Percentiles rank a stretch among this genome's conserved stretches.
Evolutionary conservation across 1,140 invertebrate species (phyloP).

Genomic region (Temnothorax longispinosus): DNA sequence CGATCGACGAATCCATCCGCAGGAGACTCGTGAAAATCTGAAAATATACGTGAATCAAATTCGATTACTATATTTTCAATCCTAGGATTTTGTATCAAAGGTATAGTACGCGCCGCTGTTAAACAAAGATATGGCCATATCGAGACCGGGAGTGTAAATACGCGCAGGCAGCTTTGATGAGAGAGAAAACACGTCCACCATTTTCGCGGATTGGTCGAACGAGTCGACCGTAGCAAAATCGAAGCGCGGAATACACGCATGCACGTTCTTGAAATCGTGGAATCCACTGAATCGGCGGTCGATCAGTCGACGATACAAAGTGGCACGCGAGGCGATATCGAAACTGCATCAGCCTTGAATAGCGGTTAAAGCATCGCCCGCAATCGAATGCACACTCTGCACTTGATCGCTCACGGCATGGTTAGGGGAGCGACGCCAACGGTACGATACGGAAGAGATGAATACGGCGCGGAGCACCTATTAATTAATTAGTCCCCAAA

Average conservation of each 20-base stretch:
- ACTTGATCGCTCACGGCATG: conserved; percentile 52
- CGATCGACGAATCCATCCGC: background rate
- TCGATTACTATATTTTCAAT: conserved; percentile 32
- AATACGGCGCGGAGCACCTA: conserved; percentile 66
- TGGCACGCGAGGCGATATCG: conserved; percentile 52
- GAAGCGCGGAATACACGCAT: background rate
- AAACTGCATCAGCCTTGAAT: conserved; percentile 60
- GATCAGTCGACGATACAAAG: conserved; percentile 40
- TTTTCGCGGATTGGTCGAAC: conserved; percentile 16
- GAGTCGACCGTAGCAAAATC: conserved; percentile 15
- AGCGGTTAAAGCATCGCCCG: conserved; percentile 60
- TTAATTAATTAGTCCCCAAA: conserved; percentile 80
- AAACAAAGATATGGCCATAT: conserved; percentile 33
- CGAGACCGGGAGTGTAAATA: conserved; percentile 29
- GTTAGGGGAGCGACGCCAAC: no score
- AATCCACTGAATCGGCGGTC: conserved; percentile 28
- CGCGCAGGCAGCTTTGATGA: conserved; percentile 16
- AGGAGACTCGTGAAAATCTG: background rate
- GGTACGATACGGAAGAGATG: conserved; percentile 49
- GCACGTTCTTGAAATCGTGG: conserved; percentile 29
- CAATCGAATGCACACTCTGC: conserved; percentile 35
- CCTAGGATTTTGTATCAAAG: conserved; percentile 37
- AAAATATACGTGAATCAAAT: conserved; percentile 38
- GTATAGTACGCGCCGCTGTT: background rate
- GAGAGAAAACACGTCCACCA: conserved; percentile 26